These are phyloP conservation scores for Babyrousa celebensis DNA, from an alignment of 2,797 vertebrate genomes.

Conservation along the genomic window DNA sequence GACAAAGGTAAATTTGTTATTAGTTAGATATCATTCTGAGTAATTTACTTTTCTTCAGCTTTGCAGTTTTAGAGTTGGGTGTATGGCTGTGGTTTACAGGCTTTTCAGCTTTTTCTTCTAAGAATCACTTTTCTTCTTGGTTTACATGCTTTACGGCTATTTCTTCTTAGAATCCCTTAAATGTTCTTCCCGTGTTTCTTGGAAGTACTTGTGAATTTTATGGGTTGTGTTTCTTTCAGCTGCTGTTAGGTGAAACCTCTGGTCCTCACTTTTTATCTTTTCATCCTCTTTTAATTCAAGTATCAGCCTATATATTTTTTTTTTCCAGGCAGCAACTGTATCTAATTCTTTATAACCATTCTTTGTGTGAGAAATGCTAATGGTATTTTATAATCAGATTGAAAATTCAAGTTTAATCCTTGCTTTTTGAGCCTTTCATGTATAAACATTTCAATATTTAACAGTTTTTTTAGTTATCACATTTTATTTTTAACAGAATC, in stretches of 20 bases:
- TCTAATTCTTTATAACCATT: constrained; percentile 54
- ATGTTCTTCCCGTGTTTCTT: constrained; percentile 7
- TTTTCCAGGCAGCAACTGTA: neutral
- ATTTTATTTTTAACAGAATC: constrained; percentile 68
- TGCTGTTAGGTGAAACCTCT: neutral
- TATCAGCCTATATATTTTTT: neutral
- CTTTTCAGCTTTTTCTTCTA: constrained; percentile 26
- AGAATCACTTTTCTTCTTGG: neutral
- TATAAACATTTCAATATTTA: neutral
- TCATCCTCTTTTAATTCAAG: constrained; percentile 46
- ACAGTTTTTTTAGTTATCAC: constrained; percentile 56
- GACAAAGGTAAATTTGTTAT: constrained; percentile 38
- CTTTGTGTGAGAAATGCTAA: constrained; percentile 73
- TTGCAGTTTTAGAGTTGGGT: neutral
- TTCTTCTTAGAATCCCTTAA: constrained; percentile 36
- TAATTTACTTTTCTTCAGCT: neutral
- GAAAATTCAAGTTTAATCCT: constrained; percentile 66
- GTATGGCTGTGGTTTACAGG: neutral
- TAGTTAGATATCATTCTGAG: neutral
- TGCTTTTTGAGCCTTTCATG: constrained; percentile 60
- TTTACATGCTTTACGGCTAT: neutral
- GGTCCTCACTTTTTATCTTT: neutral
- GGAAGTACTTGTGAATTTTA: constrained; percentile 31
- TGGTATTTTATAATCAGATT: constrained; percentile 73
- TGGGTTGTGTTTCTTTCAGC: constrained; percentile 21